These are phyloP conservation scores for Dicycla oo DNA, from an alignment of 2,888 invertebrate species.

Conservation along the genomic window DNA sequence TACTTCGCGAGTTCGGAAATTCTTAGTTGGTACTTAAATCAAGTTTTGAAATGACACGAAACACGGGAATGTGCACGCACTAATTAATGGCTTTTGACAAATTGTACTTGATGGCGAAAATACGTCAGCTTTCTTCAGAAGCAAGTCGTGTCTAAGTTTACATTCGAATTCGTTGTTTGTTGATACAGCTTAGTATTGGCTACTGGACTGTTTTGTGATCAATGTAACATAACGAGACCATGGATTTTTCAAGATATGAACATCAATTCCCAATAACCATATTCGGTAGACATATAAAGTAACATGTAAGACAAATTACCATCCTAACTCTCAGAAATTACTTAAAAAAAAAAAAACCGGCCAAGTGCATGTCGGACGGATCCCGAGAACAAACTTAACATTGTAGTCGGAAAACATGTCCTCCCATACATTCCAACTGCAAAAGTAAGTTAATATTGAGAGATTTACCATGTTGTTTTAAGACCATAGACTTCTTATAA, in stretches of 20 bases:
- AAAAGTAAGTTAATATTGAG: too few relatives aligned
- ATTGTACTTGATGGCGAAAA: slow-evolving; percentile 24
- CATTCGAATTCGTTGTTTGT: background rate
- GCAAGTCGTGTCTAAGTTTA: background rate
- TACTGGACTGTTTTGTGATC: background rate
- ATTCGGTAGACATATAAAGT: background rate
- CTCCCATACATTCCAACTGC: too few relatives aligned
- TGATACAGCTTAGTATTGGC: too few relatives aligned
- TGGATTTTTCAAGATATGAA: background rate
- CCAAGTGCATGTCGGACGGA: too few relatives aligned
- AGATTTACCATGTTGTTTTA: too few relatives aligned
- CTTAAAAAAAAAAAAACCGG: background rate
- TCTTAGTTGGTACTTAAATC: slow-evolving; percentile 58
- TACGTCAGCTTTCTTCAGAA: background rate
- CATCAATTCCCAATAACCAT: background rate
- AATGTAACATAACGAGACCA: too few relatives aligned
- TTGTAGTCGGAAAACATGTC: too few relatives aligned
- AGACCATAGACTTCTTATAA: too few relatives aligned
- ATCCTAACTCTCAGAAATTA: background rate
- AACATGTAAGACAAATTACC: background rate
- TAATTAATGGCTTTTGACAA: slow-evolving; percentile 46
- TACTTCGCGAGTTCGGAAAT: slow-evolving; percentile 59
- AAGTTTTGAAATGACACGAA: slow-evolving; percentile 57
- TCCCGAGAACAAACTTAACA: too few relatives aligned
- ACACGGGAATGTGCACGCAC: slow-evolving; percentile 49